phyloP scores from a whole-genome alignment of 2,797 vertebrate genomes.

The Distichodus sexfasciatus region DNA sequence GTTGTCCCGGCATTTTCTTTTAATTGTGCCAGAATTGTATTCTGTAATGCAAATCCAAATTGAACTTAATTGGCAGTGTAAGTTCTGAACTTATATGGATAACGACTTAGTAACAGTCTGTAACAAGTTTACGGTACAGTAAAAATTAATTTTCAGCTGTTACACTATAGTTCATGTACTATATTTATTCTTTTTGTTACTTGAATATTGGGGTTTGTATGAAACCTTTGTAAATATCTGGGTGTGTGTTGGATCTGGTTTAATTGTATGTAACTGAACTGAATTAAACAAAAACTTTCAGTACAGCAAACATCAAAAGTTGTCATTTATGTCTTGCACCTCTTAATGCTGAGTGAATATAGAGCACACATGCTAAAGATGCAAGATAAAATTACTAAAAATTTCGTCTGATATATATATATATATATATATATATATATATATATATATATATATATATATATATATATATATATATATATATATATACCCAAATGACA shows the following conservation, averaged over 20 bases:
- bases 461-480: too few species aligned
- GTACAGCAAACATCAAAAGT: constrained; percentile 5
- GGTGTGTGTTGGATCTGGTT: constrained; percentile 46
- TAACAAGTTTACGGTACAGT: not conserved
- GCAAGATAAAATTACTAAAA: too few species aligned
- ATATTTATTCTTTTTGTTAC: constrained; percentile 59
- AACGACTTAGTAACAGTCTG: not conserved
- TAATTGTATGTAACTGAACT: constrained; percentile 41
- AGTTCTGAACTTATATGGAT: constrained; percentile 17
- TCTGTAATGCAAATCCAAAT: not conserved
- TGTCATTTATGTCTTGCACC: too few species aligned
- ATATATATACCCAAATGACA: too few species aligned
- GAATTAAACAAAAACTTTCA: constrained; percentile 52
- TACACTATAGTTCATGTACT: constrained; percentile 29
- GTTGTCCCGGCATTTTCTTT: not conserved
- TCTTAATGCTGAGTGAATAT: too few species aligned
- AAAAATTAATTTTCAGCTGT: constrained; percentile 3
- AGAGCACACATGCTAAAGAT: too few species aligned
- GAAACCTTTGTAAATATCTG: constrained; percentile 49
- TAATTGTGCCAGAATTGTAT: not conserved
- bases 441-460: too few species aligned
- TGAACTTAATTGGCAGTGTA: not conserved
- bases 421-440: too few species aligned
- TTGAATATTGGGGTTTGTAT: constrained; percentile 57
- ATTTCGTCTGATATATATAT: too few species aligned